Evolutionary conservation across 2,113 vertebrate genomes (phyloP), one percentile per base, ranked within the genome.

Genomic region (Electrona antarctica): DNA sequence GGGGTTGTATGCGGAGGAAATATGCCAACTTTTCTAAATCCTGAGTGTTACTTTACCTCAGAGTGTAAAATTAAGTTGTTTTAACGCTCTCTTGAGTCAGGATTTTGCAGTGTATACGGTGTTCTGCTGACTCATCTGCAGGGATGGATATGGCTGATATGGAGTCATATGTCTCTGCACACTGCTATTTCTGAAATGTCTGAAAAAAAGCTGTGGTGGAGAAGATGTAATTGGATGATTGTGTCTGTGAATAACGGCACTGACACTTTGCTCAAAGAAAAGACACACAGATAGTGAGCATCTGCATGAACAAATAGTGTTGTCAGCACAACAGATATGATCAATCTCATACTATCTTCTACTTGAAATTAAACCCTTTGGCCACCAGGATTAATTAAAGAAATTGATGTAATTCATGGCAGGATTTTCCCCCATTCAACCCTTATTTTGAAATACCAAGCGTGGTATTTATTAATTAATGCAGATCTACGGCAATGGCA

Each of bases 41-140:
- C 33, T 41, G 33, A 41, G 33, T 4, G 33, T 41, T 41, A 4
- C 3, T 41, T 41, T 41, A 6, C 3, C 33, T 41, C 33, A 41
- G 33, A 41, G 33, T 21, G 21, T 21, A 21, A 21, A 21, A 21
- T 21, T 21, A 21, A 21, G 21, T 21, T 21, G 21, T 21, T 21
- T 41, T 41, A 41, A 41, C 33, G 2, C 33, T 41, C 29, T 33
- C 33, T 41, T 41, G 33, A 41, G 60, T 63, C 45, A 46, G 3
- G 60, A 46, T 4, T 45, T 7, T 13, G 9, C 7, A 45, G 45
- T 49, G 60, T 15, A 21, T 62, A 62, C 54, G 52, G 46, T 74
- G 67, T 58, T 46, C 58, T 61, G 60, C 67, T 51, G 71, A 29
- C 65, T 79, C 60, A 69, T 77, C 82, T 69, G 6, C 13, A 41